phyloP scores from a whole-genome alignment of 2,888 invertebrate genomes.

The Plagodis dolabraria region DNA sequence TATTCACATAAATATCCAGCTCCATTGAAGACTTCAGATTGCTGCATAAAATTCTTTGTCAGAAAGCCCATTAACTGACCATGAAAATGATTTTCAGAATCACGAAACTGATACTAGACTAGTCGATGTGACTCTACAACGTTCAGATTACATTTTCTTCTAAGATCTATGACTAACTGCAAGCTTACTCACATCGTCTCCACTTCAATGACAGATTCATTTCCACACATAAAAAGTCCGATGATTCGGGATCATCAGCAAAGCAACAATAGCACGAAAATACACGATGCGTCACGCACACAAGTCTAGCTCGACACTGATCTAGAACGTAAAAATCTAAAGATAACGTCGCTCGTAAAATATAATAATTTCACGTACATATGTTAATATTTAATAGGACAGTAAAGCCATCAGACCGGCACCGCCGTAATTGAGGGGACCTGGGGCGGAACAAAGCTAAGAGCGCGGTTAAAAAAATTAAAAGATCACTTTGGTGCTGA shows the following conservation, averaged over 20 bases:
- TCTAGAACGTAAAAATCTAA: constrained; percentile 31
- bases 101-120: too few species aligned
- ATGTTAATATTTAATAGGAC: constrained; percentile 74
- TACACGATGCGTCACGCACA: constrained; percentile 22
- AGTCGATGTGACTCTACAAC: neutral
- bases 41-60: too few species aligned
- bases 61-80: too few species aligned
- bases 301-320: constrained; percentile 18
- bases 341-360: constrained; percentile 34
- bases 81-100: too few species aligned
- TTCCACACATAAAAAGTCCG: constrained; percentile 12
- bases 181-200: constrained; percentile 12
- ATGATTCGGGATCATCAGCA: constrained; percentile 16
- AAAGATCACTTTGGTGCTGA: constrained; percentile 49
- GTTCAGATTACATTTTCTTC: constrained; percentile 5
- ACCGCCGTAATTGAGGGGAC: constrained; percentile 56
- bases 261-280: constrained; percentile 26
- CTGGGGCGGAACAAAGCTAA: constrained; percentile 26
- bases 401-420: constrained; percentile 71
- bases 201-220: constrained; percentile 20
- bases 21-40: too few species aligned
- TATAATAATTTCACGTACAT: constrained; percentile 44
- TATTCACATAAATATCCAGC: too few species aligned
- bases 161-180: constrained; percentile 16
- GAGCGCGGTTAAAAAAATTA: constrained; percentile 54